Percentiles rank a stretch among this genome's conserved stretches.
Evolutionary conservation across 2,113 vertebrate species (phyloP).

Genomic region (Delphinus delphis): DNA sequence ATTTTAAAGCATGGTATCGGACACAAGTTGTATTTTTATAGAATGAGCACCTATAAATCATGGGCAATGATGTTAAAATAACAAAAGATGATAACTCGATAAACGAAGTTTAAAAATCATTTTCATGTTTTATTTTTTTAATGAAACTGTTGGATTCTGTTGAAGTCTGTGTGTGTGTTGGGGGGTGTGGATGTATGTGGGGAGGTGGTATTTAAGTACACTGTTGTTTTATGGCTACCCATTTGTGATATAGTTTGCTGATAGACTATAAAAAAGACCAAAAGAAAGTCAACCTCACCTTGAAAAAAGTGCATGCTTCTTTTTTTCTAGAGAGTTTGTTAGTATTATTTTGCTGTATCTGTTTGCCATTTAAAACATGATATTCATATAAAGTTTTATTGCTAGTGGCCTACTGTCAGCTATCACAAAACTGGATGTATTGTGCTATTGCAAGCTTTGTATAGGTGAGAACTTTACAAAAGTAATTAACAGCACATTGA

Average conservation of each 20-base stretch:
- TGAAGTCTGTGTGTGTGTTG: not conserved
- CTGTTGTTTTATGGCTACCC: not conserved
- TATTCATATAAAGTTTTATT: not conserved
- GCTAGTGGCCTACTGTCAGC: not conserved
- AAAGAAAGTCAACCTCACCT: not conserved
- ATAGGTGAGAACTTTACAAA: not conserved
- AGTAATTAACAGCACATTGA: not conserved
- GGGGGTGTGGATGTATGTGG: not conserved
- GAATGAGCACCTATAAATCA: not conserved
- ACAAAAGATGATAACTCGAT: not conserved
- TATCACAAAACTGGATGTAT: not conserved
- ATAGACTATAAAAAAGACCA: not conserved
- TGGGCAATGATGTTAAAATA: not conserved
- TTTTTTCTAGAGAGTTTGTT: not conserved
- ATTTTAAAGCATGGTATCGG: not conserved
- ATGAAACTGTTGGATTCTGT: not conserved
- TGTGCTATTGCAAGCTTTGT: not conserved
- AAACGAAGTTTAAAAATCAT: not conserved
- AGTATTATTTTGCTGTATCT: not conserved
- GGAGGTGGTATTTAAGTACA: not conserved
- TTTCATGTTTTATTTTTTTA: not conserved
- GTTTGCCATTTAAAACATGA: not conserved
- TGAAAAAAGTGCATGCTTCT: not conserved
- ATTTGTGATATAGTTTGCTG: not conserved
- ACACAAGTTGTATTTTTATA: not conserved